phyloP scores from a whole-genome alignment of 2,888 invertebrate species.

The Leptopilina syphax region DNA sequence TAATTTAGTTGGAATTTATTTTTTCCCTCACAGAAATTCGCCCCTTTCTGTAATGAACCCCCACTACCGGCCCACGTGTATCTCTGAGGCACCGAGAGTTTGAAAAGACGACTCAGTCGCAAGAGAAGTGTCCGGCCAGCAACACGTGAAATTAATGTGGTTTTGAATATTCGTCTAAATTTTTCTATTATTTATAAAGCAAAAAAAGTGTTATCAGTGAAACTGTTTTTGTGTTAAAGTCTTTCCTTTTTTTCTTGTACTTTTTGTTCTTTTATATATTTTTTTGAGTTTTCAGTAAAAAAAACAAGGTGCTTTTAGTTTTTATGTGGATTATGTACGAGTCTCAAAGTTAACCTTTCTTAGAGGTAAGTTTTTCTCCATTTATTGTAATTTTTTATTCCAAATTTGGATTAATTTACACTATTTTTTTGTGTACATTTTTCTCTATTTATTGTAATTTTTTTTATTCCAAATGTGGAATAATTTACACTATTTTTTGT shows the following conservation, averaged over 20 bases:
- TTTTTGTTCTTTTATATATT: not conserved
- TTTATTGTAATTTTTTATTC: constrained; percentile 10
- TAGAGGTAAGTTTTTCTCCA: constrained; percentile 27
- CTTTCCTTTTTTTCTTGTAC: not conserved
- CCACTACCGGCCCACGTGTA: not conserved
- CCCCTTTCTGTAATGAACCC: not conserved
- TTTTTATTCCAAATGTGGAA: constrained; percentile 23
- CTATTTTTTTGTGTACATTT: constrained; percentile 10
- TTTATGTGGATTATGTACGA: constrained; percentile 25
- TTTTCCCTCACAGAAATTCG: not conserved
- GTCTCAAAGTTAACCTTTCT: constrained; percentile 37
- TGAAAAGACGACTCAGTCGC: not conserved
- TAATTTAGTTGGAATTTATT: too few relatives aligned
- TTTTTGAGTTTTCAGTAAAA: not conserved
- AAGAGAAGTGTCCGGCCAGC: not conserved
- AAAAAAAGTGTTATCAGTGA: not conserved
- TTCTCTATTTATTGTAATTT: not conserved
- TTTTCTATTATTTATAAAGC: not conserved
- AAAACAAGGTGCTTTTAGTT: not conserved
- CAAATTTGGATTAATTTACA: not conserved
- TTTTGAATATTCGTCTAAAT: not conserved
- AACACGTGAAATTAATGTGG: not conserved
- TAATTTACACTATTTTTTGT: not conserved
- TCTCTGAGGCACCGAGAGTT: not conserved
- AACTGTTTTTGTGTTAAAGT: not conserved